Evolutionary conservation across 2,888 invertebrate genomes (phyloP), one percentile per base, ranked within the genome.

Genomic region (Thumatha senex): DNA sequence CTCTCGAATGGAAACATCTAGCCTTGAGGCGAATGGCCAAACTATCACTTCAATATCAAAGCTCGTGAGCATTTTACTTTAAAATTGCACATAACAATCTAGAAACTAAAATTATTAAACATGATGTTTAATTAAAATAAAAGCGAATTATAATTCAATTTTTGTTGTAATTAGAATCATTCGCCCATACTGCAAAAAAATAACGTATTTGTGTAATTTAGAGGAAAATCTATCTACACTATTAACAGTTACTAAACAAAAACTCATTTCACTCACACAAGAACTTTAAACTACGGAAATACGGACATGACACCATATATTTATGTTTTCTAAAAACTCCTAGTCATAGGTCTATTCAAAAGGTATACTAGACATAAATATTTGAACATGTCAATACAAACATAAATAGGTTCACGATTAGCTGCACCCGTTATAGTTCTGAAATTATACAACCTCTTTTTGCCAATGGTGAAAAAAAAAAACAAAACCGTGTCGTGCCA

Each of bases 1-100:
- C 84, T 74, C 76, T 77, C 78, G 72, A 70, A 80, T 75, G 76
- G 79, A 84, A 85, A 79, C 84, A 84, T 76, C 84, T 88, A 86
- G 80, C 82, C 75, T 65, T 63, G 74, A 77, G 80, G 76, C 78
- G 77, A 75, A 75, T 71, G 80, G 70, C 76, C 80, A 80, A 83
- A 78, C 78, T 77, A 80, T 76, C 71, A 56, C 63, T 64, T 44
- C 51, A 59, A 50, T 51, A 54, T 54, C 58, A 67, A 65, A 53
- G 41, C 68, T 60, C 68, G 52, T 46, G 50, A 54, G 58, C 60
- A 48, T 59, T 62, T 53, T 46, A 57, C 40, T 41, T 15, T 18
- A 49, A 49, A 38, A 33, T 15, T 33, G 24, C 14, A 38, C 30
- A 29, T 36, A 30, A 38, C 36, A 3, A 14, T 24, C 30, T 38